Conservation (phyloP, 2,888 invertebrate species). For the Drosophila flavopinicola region DNA sequence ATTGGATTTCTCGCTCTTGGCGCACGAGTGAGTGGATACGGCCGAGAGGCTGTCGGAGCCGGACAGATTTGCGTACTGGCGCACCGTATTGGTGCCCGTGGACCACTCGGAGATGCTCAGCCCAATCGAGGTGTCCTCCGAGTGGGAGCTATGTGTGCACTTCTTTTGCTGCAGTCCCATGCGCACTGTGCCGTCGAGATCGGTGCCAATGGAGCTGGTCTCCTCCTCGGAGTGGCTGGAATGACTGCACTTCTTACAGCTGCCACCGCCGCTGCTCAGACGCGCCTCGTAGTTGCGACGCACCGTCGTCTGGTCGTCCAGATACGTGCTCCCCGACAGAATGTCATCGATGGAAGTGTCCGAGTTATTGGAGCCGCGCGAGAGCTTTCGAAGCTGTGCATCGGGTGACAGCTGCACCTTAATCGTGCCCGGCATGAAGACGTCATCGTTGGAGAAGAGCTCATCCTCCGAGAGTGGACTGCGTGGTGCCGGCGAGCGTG, state of each 20-base stretch:
- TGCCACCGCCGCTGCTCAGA: slow-evolving; percentile 85
- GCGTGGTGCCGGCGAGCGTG: slow-evolving; percentile 86
- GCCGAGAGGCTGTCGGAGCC: slow-evolving; percentile 87
- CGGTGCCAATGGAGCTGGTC: slow-evolving; percentile 91
- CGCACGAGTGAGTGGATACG: slow-evolving; percentile 86
- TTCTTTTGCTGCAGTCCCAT: slow-evolving; percentile 91
- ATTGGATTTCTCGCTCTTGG: slow-evolving; percentile 87
- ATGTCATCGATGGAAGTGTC: slow-evolving; percentile 88
- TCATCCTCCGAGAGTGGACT: slow-evolving; percentile 88
- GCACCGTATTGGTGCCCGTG: slow-evolving; percentile 93
- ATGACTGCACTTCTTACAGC: slow-evolving; percentile 88
- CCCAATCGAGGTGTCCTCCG: slow-evolving; percentile 94
- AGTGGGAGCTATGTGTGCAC: slow-evolving; percentile 93
- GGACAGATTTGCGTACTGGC: slow-evolving; percentile 91
- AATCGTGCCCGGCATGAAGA: slow-evolving; percentile 86
- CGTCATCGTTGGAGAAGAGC: slow-evolving; percentile 86
- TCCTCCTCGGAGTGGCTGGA: slow-evolving; percentile 91
- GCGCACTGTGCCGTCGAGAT: slow-evolving; percentile 92
- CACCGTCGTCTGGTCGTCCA: slow-evolving; percentile 86
- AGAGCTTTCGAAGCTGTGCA: slow-evolving; percentile 83
- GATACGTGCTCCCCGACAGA: slow-evolving; percentile 85
- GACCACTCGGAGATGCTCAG: slow-evolving; percentile 95
- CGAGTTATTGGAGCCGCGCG: slow-evolving; percentile 87
- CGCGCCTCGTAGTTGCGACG: slow-evolving; percentile 84
- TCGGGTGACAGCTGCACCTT: slow-evolving; percentile 87